A percentile compares a stretch with the other conserved stretches of the same genome.
Evolutionary conservation across 1,140 invertebrate genomes (phyloP).

Genomic region (Aphelenchoides fujianensis): DNA sequence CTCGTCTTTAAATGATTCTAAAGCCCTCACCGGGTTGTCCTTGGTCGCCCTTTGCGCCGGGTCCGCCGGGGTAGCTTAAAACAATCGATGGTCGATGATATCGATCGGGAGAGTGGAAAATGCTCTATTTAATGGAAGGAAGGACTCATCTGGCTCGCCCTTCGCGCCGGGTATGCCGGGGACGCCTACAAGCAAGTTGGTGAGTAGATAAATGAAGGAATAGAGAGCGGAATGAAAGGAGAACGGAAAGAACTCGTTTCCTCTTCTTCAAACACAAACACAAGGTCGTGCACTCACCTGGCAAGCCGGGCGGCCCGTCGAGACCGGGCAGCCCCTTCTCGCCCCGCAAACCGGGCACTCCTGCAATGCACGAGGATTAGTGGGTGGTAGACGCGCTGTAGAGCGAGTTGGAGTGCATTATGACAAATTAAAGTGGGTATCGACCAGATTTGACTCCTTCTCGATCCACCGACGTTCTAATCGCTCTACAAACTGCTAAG

Average conservation of each 20-base stretch:
- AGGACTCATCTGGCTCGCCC: constrained; percentile 41
- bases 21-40: constrained; percentile 48
- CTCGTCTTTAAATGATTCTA: constrained; percentile 14
- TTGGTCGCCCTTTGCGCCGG: constrained; percentile 39
- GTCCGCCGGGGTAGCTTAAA: constrained; percentile 61
- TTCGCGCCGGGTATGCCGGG: constrained; percentile 36
- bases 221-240: no score
- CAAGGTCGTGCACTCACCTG: no score
- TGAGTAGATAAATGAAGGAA: neutral
- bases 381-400: neutral
- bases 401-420: no score
- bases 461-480: no score
- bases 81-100: no score
- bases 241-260: no score
- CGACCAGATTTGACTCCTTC: no score
- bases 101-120: constrained; percentile 24
- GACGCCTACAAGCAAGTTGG: constrained; percentile 7
- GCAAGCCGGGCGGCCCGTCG: constrained; percentile 49
- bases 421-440: no score
- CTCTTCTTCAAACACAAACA: no score
- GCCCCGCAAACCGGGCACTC: constrained; percentile 17
- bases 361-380: neutral
- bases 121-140: constrained; percentile 33
- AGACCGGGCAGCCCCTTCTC: constrained; percentile 21
- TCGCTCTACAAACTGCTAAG: no score